phyloP scores from a whole-genome alignment of 2,888 invertebrate species.

The Lasioglossum malachurum region DNA sequence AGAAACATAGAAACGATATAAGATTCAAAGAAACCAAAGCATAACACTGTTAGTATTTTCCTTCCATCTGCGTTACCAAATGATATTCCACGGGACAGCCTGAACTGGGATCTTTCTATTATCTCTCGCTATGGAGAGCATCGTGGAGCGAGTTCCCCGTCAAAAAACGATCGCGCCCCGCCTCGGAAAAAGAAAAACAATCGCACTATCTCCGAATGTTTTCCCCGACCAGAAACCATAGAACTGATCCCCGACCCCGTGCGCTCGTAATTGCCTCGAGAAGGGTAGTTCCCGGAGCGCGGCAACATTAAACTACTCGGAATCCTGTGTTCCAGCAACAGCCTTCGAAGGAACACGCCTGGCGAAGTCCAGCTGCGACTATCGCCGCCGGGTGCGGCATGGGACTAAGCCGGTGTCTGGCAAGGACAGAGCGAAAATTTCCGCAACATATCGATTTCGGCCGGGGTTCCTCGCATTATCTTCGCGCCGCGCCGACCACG shows the following conservation, averaged over 20 bases:
- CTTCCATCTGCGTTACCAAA: not conserved
- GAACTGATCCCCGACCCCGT: not conserved
- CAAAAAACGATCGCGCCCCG: not conserved
- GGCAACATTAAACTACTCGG: slow-evolving; percentile 16
- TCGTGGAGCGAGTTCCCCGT: not conserved
- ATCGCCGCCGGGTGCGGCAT: slow-evolving; percentile 1
- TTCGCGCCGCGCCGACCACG: slow-evolving; percentile 34
- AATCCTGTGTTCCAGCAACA: slow-evolving; percentile 11
- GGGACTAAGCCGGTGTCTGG: slow-evolving; percentile 27
- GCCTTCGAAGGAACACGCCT: slow-evolving; percentile 23
- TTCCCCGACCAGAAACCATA: not conserved
- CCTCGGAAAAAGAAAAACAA: not conserved
- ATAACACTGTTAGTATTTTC: not conserved
- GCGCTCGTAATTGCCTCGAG: slow-evolving; percentile 21
- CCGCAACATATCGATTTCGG: slow-evolving; percentile 76
- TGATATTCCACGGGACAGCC: not conserved
- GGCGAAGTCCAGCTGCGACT: slow-evolving; percentile 39
- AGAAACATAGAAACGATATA: too few species aligned
- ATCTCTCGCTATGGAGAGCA: not conserved
- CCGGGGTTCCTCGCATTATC: slow-evolving; percentile 74
- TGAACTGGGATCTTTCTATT: not conserved
- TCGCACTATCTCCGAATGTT: not conserved
- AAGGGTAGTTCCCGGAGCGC: not conserved
- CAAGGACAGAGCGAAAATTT: slow-evolving; percentile 73
- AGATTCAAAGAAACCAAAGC: not conserved